These are phyloP conservation scores for Cotesia chilonis DNA, from an alignment of 1,140 invertebrate species.

Conservation along the genomic window DNA sequence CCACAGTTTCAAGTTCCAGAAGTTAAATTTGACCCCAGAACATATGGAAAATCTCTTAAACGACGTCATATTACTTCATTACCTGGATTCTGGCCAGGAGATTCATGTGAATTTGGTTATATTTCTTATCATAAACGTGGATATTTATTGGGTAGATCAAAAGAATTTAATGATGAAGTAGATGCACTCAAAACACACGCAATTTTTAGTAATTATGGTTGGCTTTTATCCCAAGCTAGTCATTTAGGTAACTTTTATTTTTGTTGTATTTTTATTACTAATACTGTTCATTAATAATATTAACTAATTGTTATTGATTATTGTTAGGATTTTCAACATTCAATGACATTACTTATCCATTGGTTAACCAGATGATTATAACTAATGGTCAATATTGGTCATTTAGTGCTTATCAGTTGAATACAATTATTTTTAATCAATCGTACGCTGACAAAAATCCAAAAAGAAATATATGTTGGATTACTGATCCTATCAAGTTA, in stretches of 20 bases:
- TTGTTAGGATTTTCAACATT: slow-evolving; percentile 84
- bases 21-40: slow-evolving; percentile 69
- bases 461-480: slow-evolving; percentile 83
- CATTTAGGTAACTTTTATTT: slow-evolving; percentile 72
- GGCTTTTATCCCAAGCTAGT: slow-evolving; percentile 82
- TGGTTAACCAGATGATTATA: slow-evolving; percentile 84
- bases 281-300: neutral
- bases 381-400: slow-evolving; percentile 86
- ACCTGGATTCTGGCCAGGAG: slow-evolving; percentile 84
- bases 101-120: slow-evolving; percentile 77
- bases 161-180: slow-evolving; percentile 64
- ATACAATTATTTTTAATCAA: slow-evolving; percentile 77
- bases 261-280: slow-evolving; percentile 28
- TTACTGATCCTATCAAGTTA: slow-evolving; percentile 75
- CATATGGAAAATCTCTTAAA: slow-evolving; percentile 66
- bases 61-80: slow-evolving; percentile 75
- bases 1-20: slow-evolving; percentile 66
- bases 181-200: slow-evolving; percentile 77
- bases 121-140: slow-evolving; percentile 76
- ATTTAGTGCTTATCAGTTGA: slow-evolving; percentile 89
- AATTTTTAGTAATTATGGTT: slow-evolving; percentile 80
- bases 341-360: slow-evolving; percentile 87
- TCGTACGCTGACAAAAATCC: slow-evolving; percentile 72
- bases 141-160: slow-evolving; percentile 63
- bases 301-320: slow-evolving; percentile 33